Percentiles rank a stretch among this genome's conserved stretches.
Conservation (phyloP, 2,797 vertebrate species). For the Neosilurus hyrtlii region DNA sequence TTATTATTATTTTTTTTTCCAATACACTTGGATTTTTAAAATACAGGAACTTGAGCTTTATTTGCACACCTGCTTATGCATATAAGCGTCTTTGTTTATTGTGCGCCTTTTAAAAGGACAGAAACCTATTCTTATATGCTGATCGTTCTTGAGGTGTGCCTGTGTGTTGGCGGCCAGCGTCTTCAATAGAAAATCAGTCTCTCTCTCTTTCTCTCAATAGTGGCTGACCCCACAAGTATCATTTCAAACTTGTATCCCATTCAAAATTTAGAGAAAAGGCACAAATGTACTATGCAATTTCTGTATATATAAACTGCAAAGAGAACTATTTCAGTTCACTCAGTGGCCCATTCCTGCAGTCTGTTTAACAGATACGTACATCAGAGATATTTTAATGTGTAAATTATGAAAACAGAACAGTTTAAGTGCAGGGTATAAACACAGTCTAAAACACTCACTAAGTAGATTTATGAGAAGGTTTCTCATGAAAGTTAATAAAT, state of each 20-base stretch:
- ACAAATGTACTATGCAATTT: slow-evolving; percentile 22
- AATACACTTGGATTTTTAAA: background rate
- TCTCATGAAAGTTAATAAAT: background rate
- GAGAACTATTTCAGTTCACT: background rate
- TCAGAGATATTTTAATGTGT: background rate
- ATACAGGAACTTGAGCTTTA: slow-evolving; percentile 59
- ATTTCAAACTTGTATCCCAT: background rate
- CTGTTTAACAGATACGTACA: no score
- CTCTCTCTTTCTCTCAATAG: background rate
- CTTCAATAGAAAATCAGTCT: background rate
- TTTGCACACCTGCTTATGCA: slow-evolving; percentile 73
- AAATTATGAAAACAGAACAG: background rate
- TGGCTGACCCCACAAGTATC: slow-evolving; percentile 30
- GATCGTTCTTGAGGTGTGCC: slow-evolving; percentile 43
- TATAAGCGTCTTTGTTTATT: slow-evolving; percentile 60
- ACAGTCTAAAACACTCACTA: background rate
- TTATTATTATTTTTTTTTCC: background rate
- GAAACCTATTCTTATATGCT: slow-evolving; percentile 53
- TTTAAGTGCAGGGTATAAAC: background rate
- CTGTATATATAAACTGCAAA: background rate
- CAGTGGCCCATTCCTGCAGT: background rate
- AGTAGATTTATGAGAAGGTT: background rate
- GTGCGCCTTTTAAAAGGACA: slow-evolving; percentile 68
- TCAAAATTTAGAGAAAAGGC: background rate
- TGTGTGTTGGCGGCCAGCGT: background rate